These are phyloP conservation scores for Syrmaticus mikado DNA, from an alignment of 2,113 vertebrate species.

Conservation along the genomic window DNA sequence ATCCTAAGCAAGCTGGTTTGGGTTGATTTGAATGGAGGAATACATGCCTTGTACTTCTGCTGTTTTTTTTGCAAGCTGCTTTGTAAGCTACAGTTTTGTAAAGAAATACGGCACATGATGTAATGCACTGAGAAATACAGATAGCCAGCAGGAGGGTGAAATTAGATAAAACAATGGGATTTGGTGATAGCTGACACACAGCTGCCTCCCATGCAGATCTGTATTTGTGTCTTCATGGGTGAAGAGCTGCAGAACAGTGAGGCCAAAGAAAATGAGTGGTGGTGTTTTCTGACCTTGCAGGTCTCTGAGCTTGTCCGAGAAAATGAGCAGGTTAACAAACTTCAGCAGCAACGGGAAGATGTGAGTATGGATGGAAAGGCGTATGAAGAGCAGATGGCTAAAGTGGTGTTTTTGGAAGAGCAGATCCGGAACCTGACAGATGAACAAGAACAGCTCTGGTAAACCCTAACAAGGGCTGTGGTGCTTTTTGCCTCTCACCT, in stretches of 20 bases:
- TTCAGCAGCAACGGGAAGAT: constrained; percentile 15
- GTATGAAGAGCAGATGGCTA: constrained; percentile 69
- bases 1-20: not conserved
- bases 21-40: not conserved
- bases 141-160: not conserved
- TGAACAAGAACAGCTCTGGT: constrained; percentile 74
- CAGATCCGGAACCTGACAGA: constrained; percentile 76
- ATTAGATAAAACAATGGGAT: not conserved
- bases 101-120: not conserved
- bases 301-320: constrained; percentile 64
- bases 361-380: not conserved
- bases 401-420: constrained; percentile 68
- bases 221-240: accelerated
- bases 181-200: not conserved
- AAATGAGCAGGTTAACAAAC: constrained; percentile 44
- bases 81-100: not conserved
- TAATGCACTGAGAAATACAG: not conserved
- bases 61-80: not conserved
- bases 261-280: not conserved
- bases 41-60: not conserved
- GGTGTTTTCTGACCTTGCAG: constrained; percentile 70
- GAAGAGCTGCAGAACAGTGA: not conserved
- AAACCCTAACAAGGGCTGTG: constrained; percentile 5
- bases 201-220: not conserved
- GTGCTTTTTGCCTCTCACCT: constrained; percentile 11